Percentiles rank a stretch among this genome's conserved stretches.
These are phyloP conservation scores for Aldabrachelys gigantea DNA, from an alignment of 2,113 vertebrate genomes.

Conservation along the genomic window DNA sequence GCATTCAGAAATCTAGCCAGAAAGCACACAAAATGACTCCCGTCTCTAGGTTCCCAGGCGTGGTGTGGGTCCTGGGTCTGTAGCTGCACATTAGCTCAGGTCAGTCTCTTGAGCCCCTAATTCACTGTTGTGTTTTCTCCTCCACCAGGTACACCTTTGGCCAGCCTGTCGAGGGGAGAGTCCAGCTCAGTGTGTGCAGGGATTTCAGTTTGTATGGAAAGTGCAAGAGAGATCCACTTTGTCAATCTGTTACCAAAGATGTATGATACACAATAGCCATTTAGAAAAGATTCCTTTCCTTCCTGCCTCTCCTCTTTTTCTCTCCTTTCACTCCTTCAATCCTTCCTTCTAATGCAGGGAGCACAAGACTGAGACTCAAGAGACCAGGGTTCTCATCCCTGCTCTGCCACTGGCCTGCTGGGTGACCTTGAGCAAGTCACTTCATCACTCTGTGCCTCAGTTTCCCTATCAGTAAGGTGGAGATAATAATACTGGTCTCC, in stretches of 20 bases:
- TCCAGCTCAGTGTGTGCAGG: conserved; percentile 56
- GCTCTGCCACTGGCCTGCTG: not conserved
- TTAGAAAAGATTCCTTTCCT: not conserved
- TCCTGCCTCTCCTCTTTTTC: not conserved
- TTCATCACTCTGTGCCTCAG: not conserved
- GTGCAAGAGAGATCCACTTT: conserved; percentile 58
- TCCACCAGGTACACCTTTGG: conserved; percentile 70
- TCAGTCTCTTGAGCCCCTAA: not conserved
- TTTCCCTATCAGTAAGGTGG: not conserved
- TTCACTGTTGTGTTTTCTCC: not conserved
- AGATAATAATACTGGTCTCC: not conserved
- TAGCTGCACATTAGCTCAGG: not conserved
- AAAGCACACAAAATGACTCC: not conserved
- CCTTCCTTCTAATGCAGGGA: not conserved
- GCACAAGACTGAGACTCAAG: not conserved
- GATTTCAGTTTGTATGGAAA: conserved; percentile 38
- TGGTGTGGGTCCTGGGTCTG: not conserved
- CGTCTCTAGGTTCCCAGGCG: not conserved
- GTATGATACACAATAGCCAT: conserved; percentile 37
- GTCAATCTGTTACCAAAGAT: conserved; percentile 50
- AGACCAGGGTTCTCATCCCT: not conserved
- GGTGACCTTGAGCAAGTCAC: not conserved
- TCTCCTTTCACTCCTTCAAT: not conserved
- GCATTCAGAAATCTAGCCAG: not conserved
- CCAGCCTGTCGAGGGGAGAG: conserved; percentile 64